Evolutionary conservation across 2,797 vertebrate species (phyloP), one percentile per base, ranked within the genome.

Genomic region (Holocentrus rufus): DNA sequence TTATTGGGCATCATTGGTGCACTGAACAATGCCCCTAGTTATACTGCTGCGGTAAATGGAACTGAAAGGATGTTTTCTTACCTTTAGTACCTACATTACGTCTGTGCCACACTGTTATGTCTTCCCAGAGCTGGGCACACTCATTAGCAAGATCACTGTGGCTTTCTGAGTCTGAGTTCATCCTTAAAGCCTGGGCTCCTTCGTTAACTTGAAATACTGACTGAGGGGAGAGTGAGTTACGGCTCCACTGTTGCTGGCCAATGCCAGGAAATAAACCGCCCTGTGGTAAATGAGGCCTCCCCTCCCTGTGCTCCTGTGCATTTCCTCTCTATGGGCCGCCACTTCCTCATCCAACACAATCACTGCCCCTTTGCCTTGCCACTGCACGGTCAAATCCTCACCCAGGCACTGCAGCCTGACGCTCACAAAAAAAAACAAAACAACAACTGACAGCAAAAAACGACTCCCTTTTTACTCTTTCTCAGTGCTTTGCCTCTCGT

Each of bases 201-300:
- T 67, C 4, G 1, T 61, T 20, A 23, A 36, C 55, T 56, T 44
- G 3, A 30, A 66, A 60, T 8, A 4, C 69, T 69, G 79, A 84
- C 74, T 81, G n/a, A n/a, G 62, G 77, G 77, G 59, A 65, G 64
- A 3, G 31, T 0, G 25, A 77, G 65, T 22, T 27, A 72, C 1
- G 2, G 70, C 69, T 66, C 70, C 49, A 59, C 64, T 70, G 76
- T 63, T 52, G 62, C 81, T 61, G 58, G 76, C 84, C 86, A 81
- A 78, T 82, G 73, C 25, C 89, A 87, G 87, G 89, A 92, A 92
- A 89, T 86, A 87, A 89, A 88, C 89, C 87, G 88, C 90, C 91
- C 90, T 74, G 64, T 71, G 78, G 81, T 85, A 76, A 90, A 87
- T 73, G 69, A 87, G 75, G 68, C 52, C 81, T 42, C 67, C 82